phyloP scores from a whole-genome alignment of 2,888 invertebrate genomes.

The Yponomeuta evonymella region DNA sequence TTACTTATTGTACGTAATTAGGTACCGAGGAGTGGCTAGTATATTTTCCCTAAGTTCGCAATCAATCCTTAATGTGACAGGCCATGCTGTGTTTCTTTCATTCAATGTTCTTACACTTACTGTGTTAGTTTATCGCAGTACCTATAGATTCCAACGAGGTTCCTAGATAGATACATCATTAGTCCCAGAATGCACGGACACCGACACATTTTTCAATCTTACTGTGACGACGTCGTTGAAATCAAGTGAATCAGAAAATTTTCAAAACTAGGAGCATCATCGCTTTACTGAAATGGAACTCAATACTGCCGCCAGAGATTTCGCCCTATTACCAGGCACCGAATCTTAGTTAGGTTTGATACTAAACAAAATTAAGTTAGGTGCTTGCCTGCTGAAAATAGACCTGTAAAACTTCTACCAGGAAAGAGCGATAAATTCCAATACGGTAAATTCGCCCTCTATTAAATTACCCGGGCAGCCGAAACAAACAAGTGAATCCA shows the following conservation, averaged over 20 bases:
- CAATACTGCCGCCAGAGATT: neutral
- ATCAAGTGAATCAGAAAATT: slow-evolving; percentile 1
- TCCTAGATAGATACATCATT: too few relatives aligned
- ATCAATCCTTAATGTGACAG: too few relatives aligned
- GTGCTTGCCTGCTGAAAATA: neutral
- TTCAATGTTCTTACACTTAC: too few relatives aligned
- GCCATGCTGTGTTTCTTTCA: too few relatives aligned
- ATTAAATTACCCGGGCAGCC: neutral
- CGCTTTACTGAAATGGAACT: neutral
- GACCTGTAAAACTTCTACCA: neutral
- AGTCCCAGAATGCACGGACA: neutral
- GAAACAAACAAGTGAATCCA: neutral
- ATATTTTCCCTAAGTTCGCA: too few relatives aligned
- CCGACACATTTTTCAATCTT: neutral
- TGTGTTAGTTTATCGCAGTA: too few relatives aligned
- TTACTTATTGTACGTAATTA: too few relatives aligned
- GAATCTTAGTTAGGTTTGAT: neutral
- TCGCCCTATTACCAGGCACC: neutral
- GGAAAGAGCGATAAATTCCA: neutral
- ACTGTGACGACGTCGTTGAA: neutral
- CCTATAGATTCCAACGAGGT: too few relatives aligned
- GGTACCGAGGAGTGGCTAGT: too few relatives aligned
- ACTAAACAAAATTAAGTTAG: neutral
- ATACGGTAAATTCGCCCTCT: neutral
- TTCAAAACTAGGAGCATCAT: neutral